A percentile compares a stretch with the other conserved stretches of the same genome.
Conservation (phyloP, 1,140 invertebrate genomes). For the Temnothorax longispinosus region DNA sequence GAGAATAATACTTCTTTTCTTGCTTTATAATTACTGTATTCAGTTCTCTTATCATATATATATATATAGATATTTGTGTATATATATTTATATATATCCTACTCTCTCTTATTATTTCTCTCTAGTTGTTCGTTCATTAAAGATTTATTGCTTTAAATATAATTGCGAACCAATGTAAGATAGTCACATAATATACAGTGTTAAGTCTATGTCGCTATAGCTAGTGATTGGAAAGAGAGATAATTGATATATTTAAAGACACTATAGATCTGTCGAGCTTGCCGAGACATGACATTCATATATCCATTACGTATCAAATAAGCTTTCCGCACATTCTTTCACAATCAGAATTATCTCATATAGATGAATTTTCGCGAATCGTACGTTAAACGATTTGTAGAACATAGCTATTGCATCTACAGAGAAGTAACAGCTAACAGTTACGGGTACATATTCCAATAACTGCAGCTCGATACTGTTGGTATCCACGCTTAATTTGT, state of each 20-base stretch:
- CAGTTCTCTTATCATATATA: slow-evolving; percentile 58
- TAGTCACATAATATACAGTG: slow-evolving; percentile 47
- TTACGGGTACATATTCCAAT: background rate
- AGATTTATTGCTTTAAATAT: slow-evolving; percentile 73
- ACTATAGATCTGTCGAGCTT: slow-evolving; percentile 35
- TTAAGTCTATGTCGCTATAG: slow-evolving; percentile 35
- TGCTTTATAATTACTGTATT: slow-evolving; percentile 57
- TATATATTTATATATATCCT: slow-evolving; percentile 7
- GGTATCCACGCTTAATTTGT: slow-evolving; percentile 4
- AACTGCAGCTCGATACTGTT: slow-evolving; percentile 14
- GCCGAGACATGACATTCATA: slow-evolving; percentile 23
- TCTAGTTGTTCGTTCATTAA: slow-evolving; percentile 62
- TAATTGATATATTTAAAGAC: slow-evolving; percentile 47
- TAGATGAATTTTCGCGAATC: slow-evolving; percentile 12
- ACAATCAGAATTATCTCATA: slow-evolving; percentile 28
- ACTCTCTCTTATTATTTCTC: slow-evolving; percentile 35
- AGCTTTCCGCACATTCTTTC: slow-evolving; percentile 5
- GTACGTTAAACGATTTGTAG: slow-evolving; percentile 19
- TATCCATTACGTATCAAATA: slow-evolving; percentile 55
- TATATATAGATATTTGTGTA: slow-evolving; percentile 20
- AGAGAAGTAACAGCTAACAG: slow-evolving; percentile 21
- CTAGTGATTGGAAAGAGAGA: slow-evolving; percentile 57
- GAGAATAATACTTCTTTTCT: slow-evolving; percentile 34
- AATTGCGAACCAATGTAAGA: slow-evolving; percentile 51
- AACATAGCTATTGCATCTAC: slow-evolving; percentile 1